Evolutionary conservation across 2,888 invertebrate species (phyloP).

Genomic region (Drepanosiphum platanoidis): DNA sequence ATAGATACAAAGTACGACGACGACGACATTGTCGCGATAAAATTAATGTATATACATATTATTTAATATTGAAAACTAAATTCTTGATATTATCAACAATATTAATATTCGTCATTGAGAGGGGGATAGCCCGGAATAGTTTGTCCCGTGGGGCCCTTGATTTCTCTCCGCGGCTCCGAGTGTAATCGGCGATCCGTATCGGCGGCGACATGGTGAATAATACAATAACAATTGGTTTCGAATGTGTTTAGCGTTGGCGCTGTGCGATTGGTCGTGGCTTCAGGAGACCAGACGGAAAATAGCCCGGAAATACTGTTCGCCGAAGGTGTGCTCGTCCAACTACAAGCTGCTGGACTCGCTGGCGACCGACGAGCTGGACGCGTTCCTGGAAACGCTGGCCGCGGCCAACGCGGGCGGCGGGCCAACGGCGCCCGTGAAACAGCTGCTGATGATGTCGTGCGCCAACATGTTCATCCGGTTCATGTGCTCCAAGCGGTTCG

Average conservation of each 20-base stretch:
- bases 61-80: too few relatives aligned
- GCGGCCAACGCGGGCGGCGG: constrained; percentile 64
- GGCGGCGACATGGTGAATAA: too few relatives aligned
- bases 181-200: too few relatives aligned
- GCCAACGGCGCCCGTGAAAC: constrained; percentile 73
- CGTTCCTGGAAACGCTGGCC: constrained; percentile 72
- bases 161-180: too few relatives aligned
- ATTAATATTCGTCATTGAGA: too few relatives aligned
- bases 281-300: constrained; percentile 82
- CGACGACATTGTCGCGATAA: too few relatives aligned
- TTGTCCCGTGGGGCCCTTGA: too few relatives aligned
- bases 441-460: constrained; percentile 77
- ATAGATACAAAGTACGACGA: too few relatives aligned
- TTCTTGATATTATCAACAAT: too few relatives aligned
- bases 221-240: not conserved
- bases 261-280: constrained; percentile 88
- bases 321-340: constrained; percentile 78
- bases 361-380: constrained; percentile 74
- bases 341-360: constrained; percentile 75
- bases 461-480: constrained; percentile 88
- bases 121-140: too few relatives aligned
- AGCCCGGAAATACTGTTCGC: constrained; percentile 83
- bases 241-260: constrained; percentile 77
- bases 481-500: constrained; percentile 85
- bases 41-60: too few relatives aligned